Evolutionary conservation across 2,113 vertebrate species (phyloP), one percentile per base, ranked within the genome.

Genomic region (Megatriorchis doriae): DNA sequence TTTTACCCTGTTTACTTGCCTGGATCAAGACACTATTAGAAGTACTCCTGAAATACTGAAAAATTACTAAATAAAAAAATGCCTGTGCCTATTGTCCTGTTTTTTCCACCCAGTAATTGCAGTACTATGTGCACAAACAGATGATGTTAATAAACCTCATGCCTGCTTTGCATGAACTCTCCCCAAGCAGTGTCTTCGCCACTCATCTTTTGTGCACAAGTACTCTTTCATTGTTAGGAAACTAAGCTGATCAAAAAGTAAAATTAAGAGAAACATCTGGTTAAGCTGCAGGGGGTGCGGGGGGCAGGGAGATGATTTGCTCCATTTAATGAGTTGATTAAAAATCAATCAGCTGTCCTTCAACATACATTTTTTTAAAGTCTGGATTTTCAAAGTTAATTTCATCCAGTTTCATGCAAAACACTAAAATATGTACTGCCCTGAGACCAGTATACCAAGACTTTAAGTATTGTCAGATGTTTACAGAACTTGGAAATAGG

Each of bases 401-500:
- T 92, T 81, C 19, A 56, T n/a, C n/a, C 32, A 48, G 23, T 66
- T 81, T 50, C n/a, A 81, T 4, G 8, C 13, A 89, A 73, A 89
- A 83, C 26, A 81, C 21, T 18, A 65, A 80, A 90, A 81, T 45
- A 83, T 0, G 3, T 63, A 15, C 47, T 52, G 31, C 38, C 22
- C 65, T 22, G 59, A 93, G 94, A 95, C 91, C 68, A 3, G 80
- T 36, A 82, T 80, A 97, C 75, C 81, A 34, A 80, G 56, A 91
- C 90, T 96, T 92, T 25, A 74, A 93, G 52, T 75, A 85, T 7
- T 74, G 66, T 98, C 98, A 98, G 98, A 98, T 98, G 97, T 98
- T 98, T 98, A 98, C 96, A 98, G 97, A 98, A 98, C 67, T 72
- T 56, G 81, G 88, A 94, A 93, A 79, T 2, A 96, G 45, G 66